Evolutionary conservation across 23 tunicate species (phyloP).

Genomic region (Phallusia fumigata): DNA sequence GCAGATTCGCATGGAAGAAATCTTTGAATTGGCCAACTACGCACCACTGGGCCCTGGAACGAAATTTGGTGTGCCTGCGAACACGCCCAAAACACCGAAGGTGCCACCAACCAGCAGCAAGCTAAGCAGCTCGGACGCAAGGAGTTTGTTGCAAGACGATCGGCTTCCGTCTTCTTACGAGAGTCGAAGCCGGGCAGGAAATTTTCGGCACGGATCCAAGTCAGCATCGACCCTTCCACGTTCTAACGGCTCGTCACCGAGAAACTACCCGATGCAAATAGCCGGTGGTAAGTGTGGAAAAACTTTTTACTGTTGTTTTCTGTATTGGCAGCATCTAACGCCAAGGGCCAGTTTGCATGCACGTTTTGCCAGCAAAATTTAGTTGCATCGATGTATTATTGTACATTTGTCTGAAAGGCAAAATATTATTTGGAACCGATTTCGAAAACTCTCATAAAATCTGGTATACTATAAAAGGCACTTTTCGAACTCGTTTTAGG

Average conservation of each 20-base stretch:
- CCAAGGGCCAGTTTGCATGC: too few species aligned
- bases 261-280: conserved; percentile 23
- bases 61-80: conserved; percentile 12
- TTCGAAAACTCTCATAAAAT: too few species aligned
- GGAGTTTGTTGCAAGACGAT: background rate
- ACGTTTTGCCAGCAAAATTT: too few species aligned
- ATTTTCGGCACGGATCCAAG: conserved; percentile 6
- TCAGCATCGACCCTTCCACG: conserved; percentile 35
- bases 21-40: conserved; percentile 6
- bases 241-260: conserved; percentile 23
- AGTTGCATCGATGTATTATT: too few species aligned
- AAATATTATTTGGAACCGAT: too few species aligned
- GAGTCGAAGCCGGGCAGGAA: background rate
- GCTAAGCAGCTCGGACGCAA: conserved; percentile 3
- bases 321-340: too few species aligned
- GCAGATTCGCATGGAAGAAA: conserved; percentile 10
- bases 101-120: conserved; percentile 7
- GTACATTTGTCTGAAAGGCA: too few species aligned
- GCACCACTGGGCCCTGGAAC: background rate
- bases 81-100: conserved; percentile 36
- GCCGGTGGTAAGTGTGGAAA: background rate
- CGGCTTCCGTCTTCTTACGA: background rate
- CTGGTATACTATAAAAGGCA: too few species aligned
- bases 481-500: too few species aligned
- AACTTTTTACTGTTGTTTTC: too few species aligned